Percentiles rank a stretch among this genome's conserved stretches.
Conservation (phyloP, 2,797 vertebrate genomes). For the Alosa sapidissima region DNA sequence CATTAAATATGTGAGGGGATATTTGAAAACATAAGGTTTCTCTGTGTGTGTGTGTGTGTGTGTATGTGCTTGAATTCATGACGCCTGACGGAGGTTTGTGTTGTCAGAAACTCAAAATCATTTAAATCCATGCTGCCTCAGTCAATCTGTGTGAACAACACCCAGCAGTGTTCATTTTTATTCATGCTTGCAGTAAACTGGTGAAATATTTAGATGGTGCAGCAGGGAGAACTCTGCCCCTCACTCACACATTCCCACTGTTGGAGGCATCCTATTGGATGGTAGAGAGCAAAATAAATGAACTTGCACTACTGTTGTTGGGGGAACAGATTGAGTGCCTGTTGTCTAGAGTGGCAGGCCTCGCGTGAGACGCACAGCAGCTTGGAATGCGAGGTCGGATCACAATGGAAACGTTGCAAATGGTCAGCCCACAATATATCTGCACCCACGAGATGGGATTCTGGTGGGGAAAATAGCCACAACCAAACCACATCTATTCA, state of each 20-base stretch:
- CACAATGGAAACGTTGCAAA: background rate
- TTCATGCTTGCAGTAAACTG: conserved; percentile 25
- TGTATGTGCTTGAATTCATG: background rate
- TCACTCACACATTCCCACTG: conserved; percentile 38
- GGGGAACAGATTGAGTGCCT: conserved; percentile 15
- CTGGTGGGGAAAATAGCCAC: background rate
- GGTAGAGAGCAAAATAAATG: conserved; percentile 17
- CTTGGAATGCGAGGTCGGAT: background rate
- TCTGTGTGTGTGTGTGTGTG: conserved; percentile 15
- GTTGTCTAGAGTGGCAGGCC: conserved; percentile 17
- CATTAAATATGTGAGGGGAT: background rate
- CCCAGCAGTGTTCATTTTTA: conserved; percentile 24
- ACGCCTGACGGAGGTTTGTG: background rate
- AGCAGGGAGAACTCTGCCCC: conserved; percentile 36
- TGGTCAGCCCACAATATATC: background rate
- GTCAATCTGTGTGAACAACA: conserved; percentile 9
- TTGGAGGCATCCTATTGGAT: conserved; percentile 37
- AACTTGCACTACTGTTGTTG: conserved; percentile 1
- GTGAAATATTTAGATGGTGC: conserved; percentile 39
- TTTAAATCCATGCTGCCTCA: background rate
- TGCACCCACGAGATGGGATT: too few relatives aligned
- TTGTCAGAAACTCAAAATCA: background rate
- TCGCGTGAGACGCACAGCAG: conserved; percentile 21
- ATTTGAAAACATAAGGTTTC: background rate
- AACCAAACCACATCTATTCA: background rate